Evolutionary conservation across 2,888 invertebrate genomes (phyloP), one percentile per base, ranked within the genome.

Genomic region (Heliconius cydno): DNA sequence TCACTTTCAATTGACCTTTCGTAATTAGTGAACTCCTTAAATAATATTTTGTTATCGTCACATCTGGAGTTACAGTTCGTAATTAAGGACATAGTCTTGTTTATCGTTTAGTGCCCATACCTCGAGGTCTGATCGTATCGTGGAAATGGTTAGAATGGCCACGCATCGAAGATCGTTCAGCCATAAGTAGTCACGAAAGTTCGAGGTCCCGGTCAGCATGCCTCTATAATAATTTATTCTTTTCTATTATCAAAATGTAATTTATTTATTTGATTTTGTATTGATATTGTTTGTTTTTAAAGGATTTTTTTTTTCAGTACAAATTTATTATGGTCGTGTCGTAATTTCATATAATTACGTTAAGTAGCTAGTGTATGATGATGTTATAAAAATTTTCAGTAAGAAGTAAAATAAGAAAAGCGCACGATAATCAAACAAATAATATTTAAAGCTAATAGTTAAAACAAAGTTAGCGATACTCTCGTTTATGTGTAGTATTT

Each of bases 171-270:
- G 93, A 94, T 93, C 93, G 92, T 84, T 88, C 90, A 85, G 85
- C 87, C 90, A 92, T 94, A 94, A 94, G 88, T 88, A 91, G 94
- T 94, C 94, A 95, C 94, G 94, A 94, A 94, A 86, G 86, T 91
- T 94, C 93, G 94, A 93, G 93, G 92, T 92, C 88, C 88, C 89
- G 91, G 90, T 91, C 88, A 86, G 87, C 87, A 38, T 87, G 70
- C 79, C 89, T 90, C 7, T 91, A 38, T 94, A 92, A 92, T 92
- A 94, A 92, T 93, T 92, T 67, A 22, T 38, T 12, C 12, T 68
- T 12, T 70, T 90, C 91, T 91, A 92, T 90, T 94, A 93, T 93
- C 92, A 92, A 91, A 94, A 93, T 93, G 92, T 90, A 92, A 93
- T 92, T 93, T 28, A 93, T 90, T 92, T 93, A 15, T 15, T n/a